These are phyloP conservation scores for Aspidiotus rigidus DNA, from an alignment of 2,888 invertebrate genomes.

Conservation along the genomic window DNA sequence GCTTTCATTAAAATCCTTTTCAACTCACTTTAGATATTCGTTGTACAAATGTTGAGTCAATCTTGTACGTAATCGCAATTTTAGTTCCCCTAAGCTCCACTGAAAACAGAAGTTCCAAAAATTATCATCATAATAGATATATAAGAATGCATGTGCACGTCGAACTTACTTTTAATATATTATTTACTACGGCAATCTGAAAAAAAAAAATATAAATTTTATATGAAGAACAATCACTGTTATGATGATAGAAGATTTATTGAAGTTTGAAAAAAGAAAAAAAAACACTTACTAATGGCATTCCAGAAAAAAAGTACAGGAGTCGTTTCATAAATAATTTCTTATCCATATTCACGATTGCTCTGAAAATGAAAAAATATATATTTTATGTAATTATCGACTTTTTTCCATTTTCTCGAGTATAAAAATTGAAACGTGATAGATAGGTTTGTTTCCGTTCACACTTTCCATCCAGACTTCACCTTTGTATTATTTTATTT, in stretches of 20 bases:
- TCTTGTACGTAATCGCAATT: conserved; percentile 80
- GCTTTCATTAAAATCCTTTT: no score
- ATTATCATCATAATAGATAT: conserved; percentile 24
- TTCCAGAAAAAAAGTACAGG: conserved; percentile 66
- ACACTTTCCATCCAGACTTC: no score
- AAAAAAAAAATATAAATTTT: conserved; percentile 38
- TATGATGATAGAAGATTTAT: no score
- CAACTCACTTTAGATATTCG: conserved; percentile 79
- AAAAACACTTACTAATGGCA: conserved; percentile 66
- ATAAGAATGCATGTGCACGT: background rate
- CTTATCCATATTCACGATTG: conserved; percentile 82
- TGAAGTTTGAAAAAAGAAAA: no score
- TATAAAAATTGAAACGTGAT: no score
- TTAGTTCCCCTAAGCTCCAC: conserved; percentile 88
- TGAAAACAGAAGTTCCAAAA: conserved; percentile 39
- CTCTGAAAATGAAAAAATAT: conserved; percentile 54
- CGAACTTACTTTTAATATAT: conserved; percentile 62
- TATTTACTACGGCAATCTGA: conserved; percentile 87
- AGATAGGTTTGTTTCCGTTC: no score
- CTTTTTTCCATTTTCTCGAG: no score
- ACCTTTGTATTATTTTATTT: no score
- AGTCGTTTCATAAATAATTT: conserved; percentile 65
- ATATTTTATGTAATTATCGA: conserved; percentile 1
- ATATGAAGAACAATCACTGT: background rate
- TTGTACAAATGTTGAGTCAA: conserved; percentile 78